A percentile compares a stretch with the other conserved stretches of the same genome.
phyloP scores from a whole-genome alignment of 2,113 vertebrate genomes.

The Grantiella picta region DNA sequence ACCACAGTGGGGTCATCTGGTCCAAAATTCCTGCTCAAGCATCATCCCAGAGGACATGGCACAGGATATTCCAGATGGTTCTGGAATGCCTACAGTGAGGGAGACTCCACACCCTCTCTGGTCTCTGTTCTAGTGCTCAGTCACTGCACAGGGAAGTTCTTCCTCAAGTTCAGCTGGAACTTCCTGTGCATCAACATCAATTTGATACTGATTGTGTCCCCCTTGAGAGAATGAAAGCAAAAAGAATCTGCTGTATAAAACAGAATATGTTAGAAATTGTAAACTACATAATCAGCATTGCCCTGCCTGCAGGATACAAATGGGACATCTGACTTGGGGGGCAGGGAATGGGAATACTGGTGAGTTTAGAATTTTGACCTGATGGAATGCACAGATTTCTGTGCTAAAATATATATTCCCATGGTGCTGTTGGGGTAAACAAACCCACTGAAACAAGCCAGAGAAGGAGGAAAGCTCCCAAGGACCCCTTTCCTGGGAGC shows the following conservation, averaged over 20 bases:
- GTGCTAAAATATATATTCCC: not conserved
- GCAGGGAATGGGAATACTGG: not conserved
- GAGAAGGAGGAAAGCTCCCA: not conserved
- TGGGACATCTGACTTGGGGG: not conserved
- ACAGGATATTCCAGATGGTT: not conserved
- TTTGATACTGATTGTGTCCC: not conserved
- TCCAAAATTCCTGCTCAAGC: not conserved
- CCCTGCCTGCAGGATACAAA: not conserved
- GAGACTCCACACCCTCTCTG: not conserved
- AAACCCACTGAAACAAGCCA: not conserved
- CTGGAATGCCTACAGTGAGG: not conserved
- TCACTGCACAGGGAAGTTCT: not conserved
- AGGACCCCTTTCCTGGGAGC: not conserved
- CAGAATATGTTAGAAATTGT: not conserved
- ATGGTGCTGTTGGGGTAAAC: not conserved
- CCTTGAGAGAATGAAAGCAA: not conserved
- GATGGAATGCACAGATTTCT: accelerated
- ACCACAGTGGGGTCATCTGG: not conserved
- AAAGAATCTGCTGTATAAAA: not conserved
- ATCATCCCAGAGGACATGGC: not conserved
- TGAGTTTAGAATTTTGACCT: not conserved
- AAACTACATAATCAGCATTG: not conserved
- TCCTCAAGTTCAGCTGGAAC: not conserved
- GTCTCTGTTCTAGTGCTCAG: not conserved
- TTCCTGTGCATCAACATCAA: not conserved